Conservation (phyloP, 2,888 invertebrate species). For the Tuta absoluta region DNA sequence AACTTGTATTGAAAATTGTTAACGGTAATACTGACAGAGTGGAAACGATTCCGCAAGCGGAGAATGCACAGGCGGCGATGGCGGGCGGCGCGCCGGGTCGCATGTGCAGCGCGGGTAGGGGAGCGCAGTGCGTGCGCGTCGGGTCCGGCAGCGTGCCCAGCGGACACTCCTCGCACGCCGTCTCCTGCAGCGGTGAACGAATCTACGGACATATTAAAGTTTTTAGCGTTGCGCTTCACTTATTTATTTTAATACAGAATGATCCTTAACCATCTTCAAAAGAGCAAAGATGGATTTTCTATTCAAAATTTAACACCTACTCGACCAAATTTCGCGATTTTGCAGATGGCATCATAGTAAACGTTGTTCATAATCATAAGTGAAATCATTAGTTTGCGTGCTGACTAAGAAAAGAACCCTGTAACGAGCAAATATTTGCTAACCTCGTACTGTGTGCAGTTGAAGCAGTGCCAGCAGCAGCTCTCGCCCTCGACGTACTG, state of each 20-base stretch:
- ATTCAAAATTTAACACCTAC: too few species aligned
- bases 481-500: slow-evolving; percentile 95
- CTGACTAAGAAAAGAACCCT: not conserved
- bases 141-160: slow-evolving; percentile 90
- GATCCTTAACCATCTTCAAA: too few species aligned
- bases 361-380: too few species aligned
- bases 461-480: slow-evolving; percentile 95
- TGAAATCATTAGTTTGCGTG: not conserved
- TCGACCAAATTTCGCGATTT: too few species aligned
- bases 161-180: slow-evolving; percentile 90
- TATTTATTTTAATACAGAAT: too few species aligned
- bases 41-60: slow-evolving; percentile 90
- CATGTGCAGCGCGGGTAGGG: slow-evolving; percentile 90
- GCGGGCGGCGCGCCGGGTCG: slow-evolving; percentile 92
- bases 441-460: slow-evolving; percentile 79
- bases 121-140: slow-evolving; percentile 85
- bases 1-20: not conserved
- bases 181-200: slow-evolving; percentile 88
- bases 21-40: slow-evolving; percentile 75
- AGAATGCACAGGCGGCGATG: slow-evolving; percentile 94
- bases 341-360: too few species aligned
- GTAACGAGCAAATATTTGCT: not conserved
- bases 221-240: too few species aligned
- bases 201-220: slow-evolving; percentile 75
- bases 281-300: too few species aligned